Evolutionary conservation across 2,113 vertebrate genomes (phyloP), one percentile per base, ranked within the genome.

Genomic region (Osmerus mordax): DNA sequence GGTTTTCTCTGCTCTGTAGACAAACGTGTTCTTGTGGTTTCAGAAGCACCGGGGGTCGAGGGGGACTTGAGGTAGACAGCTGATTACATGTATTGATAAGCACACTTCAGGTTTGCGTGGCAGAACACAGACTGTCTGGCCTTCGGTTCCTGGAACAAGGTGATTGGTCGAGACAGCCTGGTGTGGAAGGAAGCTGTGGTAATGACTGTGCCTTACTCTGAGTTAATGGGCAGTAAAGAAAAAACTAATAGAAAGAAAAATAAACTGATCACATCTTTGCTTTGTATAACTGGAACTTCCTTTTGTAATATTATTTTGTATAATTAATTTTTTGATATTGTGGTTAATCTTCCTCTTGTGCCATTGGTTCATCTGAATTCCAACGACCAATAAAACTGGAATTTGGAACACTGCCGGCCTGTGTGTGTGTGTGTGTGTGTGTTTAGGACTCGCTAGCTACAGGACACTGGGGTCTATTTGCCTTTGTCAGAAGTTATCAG

Each of bases 291-390:
- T 90, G 89, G 89, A 89, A 89, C 73, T 87, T 90, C 77, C 84
- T 77, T 93, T 82, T 87, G 81, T 89, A 87, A 47, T 87, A 84
- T 87, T 83, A 80, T 85, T 91, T 90, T 89, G 85, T 92, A 89
- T 91, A 75, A 93, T 92, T 84, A 75, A 93, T 90, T 88, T 92
- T 87, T 92, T 90, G 85, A 91, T 92, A 91, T 91, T 90, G 89
- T 91, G 87, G 86, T 92, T 92, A 86, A 92, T 94, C 91, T 91
- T 94, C 94, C 94, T 93, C 90, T 93, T 87, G 94, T 97, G 95
- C 95, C 95, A 95, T 97, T 96, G 95, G 94, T 96, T 96, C 94
- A 96, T 94, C 94, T 93, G 87, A 93, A 92, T 89, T 87, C 87
- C 84, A 90, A 90, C 87, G 90, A 94, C 92, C 92, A 95, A 93